phyloP scores from a whole-genome alignment of 2,888 invertebrate species.

The Lumbricus terrestris region DNA sequence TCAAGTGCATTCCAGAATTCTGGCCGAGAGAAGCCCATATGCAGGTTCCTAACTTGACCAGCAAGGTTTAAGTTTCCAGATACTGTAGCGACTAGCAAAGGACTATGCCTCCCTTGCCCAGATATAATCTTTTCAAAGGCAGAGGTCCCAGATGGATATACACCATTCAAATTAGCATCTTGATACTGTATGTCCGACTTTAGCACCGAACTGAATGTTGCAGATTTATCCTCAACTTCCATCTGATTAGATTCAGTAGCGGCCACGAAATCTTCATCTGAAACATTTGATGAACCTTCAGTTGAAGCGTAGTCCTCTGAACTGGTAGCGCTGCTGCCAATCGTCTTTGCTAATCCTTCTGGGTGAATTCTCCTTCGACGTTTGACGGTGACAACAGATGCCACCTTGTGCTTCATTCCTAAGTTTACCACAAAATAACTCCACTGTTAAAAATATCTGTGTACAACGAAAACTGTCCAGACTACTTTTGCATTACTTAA shows the following conservation, averaged over 20 bases:
- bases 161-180: not conserved
- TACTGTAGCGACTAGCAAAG: not conserved
- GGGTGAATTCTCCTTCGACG: not conserved
- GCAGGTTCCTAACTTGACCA: not conserved
- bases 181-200: not conserved
- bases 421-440: constrained; percentile 3
- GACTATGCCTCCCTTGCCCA: not conserved
- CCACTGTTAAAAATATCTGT: not conserved
- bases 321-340: not conserved
- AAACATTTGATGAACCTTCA: not conserved
- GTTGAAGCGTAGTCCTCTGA: not conserved
- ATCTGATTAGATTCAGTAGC: not conserved
- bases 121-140: not conserved
- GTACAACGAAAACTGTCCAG: not conserved
- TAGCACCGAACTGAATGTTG: not conserved
- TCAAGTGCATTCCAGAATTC: not conserved
- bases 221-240: not conserved
- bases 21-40: not conserved
- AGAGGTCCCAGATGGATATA: not conserved
- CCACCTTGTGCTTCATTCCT: not conserved
- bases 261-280: not conserved
- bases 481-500: not conserved
- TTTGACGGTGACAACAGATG: not conserved
- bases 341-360: not conserved
- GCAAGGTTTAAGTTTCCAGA: not conserved